These are phyloP conservation scores for Aquatica leii DNA, from an alignment of 2,888 invertebrate species.

Conservation along the genomic window DNA sequence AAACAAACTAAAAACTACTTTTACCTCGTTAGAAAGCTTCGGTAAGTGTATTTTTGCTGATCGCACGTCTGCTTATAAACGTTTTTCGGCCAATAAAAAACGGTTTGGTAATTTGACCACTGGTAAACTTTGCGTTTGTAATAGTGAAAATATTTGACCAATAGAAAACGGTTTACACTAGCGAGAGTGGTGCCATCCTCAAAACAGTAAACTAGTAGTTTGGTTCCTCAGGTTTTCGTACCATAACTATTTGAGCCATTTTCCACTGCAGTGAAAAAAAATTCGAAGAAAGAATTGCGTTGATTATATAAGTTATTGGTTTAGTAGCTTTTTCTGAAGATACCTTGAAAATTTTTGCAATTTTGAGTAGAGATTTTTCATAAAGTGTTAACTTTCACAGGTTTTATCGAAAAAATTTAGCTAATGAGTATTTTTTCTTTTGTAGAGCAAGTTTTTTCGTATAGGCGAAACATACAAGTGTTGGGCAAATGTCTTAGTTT, in stretches of 20 bases:
- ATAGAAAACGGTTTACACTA: too few relatives aligned
- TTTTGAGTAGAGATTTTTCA: not conserved
- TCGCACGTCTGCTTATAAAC: too few relatives aligned
- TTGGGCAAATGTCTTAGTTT: not conserved
- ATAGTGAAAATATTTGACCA: too few relatives aligned
- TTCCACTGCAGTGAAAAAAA: not conserved
- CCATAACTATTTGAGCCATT: not conserved
- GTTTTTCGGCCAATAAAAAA: too few relatives aligned
- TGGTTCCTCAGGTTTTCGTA: not conserved
- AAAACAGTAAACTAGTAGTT: too few relatives aligned
- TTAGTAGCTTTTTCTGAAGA: not conserved
- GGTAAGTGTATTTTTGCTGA: too few relatives aligned
- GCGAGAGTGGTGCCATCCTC: too few relatives aligned
- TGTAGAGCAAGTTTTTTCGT: not conserved
- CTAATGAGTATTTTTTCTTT: not conserved
- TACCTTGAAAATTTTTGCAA: not conserved
- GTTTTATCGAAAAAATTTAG: not conserved
- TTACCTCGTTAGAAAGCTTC: too few relatives aligned
- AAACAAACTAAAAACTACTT: too few relatives aligned
- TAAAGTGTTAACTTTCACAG: not conserved
- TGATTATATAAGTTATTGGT: not conserved
- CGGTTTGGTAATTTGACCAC: too few relatives aligned
- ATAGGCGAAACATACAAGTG: not conserved
- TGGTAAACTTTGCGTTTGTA: too few relatives aligned
- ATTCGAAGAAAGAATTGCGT: not conserved